Evolutionary conservation across 2,113 vertebrate genomes (phyloP), one percentile per base, ranked within the genome.

Genomic region (Choloepus hoffmanni): DNA sequence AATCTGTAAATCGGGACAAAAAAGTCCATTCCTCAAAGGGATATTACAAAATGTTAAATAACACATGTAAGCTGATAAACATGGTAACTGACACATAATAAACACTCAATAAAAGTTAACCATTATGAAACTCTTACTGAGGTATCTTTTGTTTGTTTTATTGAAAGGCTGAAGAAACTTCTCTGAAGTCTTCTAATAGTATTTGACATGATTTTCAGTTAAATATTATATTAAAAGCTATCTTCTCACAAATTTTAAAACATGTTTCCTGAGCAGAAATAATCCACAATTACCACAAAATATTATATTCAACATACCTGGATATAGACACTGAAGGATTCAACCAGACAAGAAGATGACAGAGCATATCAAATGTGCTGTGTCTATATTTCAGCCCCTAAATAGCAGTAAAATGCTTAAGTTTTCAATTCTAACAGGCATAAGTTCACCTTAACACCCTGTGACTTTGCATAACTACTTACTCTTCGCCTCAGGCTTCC

Each of bases 201-300:
- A 78, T 62, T n/a, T 83, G 36, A 77, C 18, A 45, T 13, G 19
- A 50, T 68, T 60, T 83, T 87, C 67, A 67, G 30, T 55, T 13
- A 84, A 79, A 60, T 90, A 74, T 92, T 89, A 89, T 74, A 70
- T 82, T 70, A 76, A 89, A 89, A 85, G 33, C 50, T 78, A 40
- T 45, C 28, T 73, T 79, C 19, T 91, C 33, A 85, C 48, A 94
- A 84, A 73, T 95, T 78, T 77, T 83, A 79, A 94, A 73, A 72
- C 53, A 62, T 40, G 10, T 91, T 91, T 88, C 28, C 55, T 85
- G 48, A 95, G 12, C 77, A 53, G 40, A 92, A 89, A 63, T 74
- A 94, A 85, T 68, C 43, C 60, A 81, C 19, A 65, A 70, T 81
- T 78, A 73, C 26, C 6, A 65, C 4, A 68, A 90, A 74, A 13